Evolutionary conservation across 2,113 vertebrate species (phyloP), one percentile per base, ranked within the genome.

Genomic region (Hippocampus comes): DNA sequence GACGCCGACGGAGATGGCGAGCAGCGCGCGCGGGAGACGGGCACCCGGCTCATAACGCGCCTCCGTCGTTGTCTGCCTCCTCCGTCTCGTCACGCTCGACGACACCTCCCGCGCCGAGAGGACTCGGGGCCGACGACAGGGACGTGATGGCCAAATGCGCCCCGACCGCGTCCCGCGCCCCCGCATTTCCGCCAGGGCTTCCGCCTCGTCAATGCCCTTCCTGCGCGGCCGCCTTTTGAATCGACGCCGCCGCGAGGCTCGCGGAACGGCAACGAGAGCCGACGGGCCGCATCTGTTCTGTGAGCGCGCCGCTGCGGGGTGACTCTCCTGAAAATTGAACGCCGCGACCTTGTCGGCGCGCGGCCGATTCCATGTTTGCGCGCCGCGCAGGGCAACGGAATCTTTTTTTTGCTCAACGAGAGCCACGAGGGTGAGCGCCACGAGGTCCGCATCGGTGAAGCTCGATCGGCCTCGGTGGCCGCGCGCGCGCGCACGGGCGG

Each of bases 141-240:
- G 81, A 68, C 73, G 71, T 79, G 85, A 91, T 90, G 88, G 87
- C 84, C 68, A 78, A 82, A 89, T 72, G 81, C 71, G 73, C 75
- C 75, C 70, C 76, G 82, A 17, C 78, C 30, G 30, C 30, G 30
- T 34, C 30, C 30, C 30, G 81, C 71, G 73, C 75, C 75, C 70
- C 76, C 34, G 34, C 34, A 1, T 38, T 6, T 6, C 34, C 34
- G 34, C 34, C 34, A 1, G 34, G 34, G 34, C 34, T 7, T 1
- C 5, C 5, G 34, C 34, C 34, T 0, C 4, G 0, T 80, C 81
- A 14, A 0, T 68, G 75, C 82, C 78, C 79, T 79, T 74, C 76
- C 78, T 15, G 74, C 38, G 66, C 64, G 56, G 70, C 68, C 61
- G 64, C 70, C 76, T 60, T 77, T 77, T 81, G 77, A 74, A 78